Evolutionary conservation across 2,888 invertebrate species (phyloP).

Genomic region (Parnassius smintheus): DNA sequence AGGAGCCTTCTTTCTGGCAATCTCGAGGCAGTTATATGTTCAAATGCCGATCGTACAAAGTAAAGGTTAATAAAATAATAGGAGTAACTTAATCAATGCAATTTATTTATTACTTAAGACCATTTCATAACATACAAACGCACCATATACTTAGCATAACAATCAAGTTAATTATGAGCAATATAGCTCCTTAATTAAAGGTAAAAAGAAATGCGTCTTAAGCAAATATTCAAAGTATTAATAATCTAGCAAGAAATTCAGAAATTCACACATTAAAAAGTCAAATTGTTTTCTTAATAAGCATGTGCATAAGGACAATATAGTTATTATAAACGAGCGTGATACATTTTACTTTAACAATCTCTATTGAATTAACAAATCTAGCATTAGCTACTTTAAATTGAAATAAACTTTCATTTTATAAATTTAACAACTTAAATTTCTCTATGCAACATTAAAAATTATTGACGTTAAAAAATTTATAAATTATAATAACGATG

Average conservation of each 20-base stretch:
- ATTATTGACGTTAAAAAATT: constrained; percentile 1
- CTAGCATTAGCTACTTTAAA: constrained; percentile 18
- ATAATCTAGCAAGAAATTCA: constrained; percentile 17
- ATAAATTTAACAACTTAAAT: constrained; percentile 35
- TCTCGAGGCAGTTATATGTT: too few relatives aligned
- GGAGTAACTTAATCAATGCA: constrained; percentile 60
- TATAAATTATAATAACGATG: constrained; percentile 7
- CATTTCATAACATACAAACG: constrained; percentile 74
- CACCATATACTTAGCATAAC: constrained; percentile 78
- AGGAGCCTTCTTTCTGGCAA: too few relatives aligned
- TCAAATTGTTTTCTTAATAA: constrained; percentile 27
- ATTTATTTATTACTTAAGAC: constrained; percentile 72
- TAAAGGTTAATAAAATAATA: constrained; percentile 21
- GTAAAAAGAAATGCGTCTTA: constrained; percentile 35
- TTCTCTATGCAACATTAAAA: constrained; percentile 28
- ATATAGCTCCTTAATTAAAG: constrained; percentile 38
- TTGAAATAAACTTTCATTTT: constrained; percentile 11
- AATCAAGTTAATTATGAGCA: constrained; percentile 49
- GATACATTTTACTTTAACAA: constrained; percentile 27
- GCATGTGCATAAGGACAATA: constrained; percentile 32
- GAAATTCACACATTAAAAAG: constrained; percentile 25
- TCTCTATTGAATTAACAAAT: constrained; percentile 34
- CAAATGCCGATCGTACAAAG: not conserved
- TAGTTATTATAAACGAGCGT: constrained; percentile 25
- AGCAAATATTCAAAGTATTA: constrained; percentile 18